Base-by-base conservation (phyloP, 1,140 invertebrate species). In the Hydropsyche tenuis region DNA sequence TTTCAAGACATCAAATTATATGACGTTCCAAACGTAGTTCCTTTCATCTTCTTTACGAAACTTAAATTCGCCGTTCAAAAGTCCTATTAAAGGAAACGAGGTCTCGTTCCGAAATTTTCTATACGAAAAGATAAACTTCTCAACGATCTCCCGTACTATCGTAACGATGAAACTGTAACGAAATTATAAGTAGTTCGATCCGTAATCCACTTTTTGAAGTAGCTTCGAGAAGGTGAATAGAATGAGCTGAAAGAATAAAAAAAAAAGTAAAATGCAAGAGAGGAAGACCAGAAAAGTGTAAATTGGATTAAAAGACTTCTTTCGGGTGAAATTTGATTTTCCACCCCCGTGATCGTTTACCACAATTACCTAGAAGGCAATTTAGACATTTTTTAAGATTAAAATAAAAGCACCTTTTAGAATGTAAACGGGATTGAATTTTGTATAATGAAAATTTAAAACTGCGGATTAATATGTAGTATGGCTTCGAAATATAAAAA, bases 231-330 rank as follows among this genome's bases (percentile, higher is more conserved):
- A 9, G 22, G 20, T 16, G 45, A 48, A 12, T 3, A 12, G 4
- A 48, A 48, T 14, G 45, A n/a, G 9, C 45, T 16, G 45, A 48
- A 16, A 16, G 14, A 16, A 14, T 48, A 14, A n/a, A 48, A 37
- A 37, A 37, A 37, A 16, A 48, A n/a, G 11, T 48, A 60, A 25
- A 3, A 22, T 1, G 11, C 23, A 60, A 25, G 22, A 27, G 56
- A 25, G 11, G 56, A 60, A 60, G 56, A 23, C 56, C 56, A 27
- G 56, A 25, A 25, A 60, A 60, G 20, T 60, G 56, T 0, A 60
- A 60, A 60, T 60, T 60, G 56, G n/a, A 60, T 60, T 60, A 60
- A 60, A 25, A 60, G 56, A 25, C 56, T 60, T 60, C 23, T 60
- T 25, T n/a, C 20, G 56, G 22, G n/a, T 5, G 4, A 60, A 60